These are phyloP conservation scores for Hiodon alosoides DNA, from an alignment of 2,113 vertebrate species.

Conservation along the genomic window DNA sequence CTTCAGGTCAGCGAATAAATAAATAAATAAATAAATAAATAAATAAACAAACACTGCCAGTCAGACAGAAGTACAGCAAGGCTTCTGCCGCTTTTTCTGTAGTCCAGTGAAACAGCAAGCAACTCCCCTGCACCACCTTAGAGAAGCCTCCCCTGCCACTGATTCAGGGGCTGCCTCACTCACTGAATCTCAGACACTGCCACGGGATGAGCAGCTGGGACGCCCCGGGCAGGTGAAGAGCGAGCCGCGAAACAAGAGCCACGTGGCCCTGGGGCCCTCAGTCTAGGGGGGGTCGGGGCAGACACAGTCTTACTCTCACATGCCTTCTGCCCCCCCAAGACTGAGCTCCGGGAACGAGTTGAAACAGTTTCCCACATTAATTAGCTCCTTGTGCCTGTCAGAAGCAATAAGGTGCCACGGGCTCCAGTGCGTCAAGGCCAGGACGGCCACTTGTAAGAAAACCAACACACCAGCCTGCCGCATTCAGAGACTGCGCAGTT, in stretches of 20 bases:
- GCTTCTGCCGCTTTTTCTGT: background rate
- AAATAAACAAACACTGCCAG: background rate
- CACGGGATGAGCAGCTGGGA: too few species aligned
- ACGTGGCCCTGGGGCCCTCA: too few species aligned
- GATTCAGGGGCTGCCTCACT: too few species aligned
- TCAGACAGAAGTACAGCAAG: background rate
- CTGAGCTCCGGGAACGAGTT: conserved; percentile 36
- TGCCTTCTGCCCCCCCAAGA: conserved; percentile 49
- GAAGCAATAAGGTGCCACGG: conserved; percentile 33
- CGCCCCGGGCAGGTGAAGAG: too few species aligned
- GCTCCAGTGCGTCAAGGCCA: conserved; percentile 28
- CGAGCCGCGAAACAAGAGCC: too few species aligned
- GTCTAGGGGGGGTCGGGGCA: background rate
- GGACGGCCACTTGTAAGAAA: conserved; percentile 17
- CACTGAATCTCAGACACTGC: too few species aligned
- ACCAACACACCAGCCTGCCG: conserved; percentile 19
- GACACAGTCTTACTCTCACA: conserved; percentile 18
- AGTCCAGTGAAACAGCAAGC: background rate
- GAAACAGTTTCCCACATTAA: conserved; percentile 28
- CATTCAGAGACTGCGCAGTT: conserved; percentile 27
- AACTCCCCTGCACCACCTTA: background rate
- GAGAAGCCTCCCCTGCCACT: too few species aligned
- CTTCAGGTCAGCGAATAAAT: background rate
- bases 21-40: background rate
- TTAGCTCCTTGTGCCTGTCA: conserved; percentile 43